Conservation (phyloP, 2,113 vertebrate species). For the Rhea americana region DNA sequence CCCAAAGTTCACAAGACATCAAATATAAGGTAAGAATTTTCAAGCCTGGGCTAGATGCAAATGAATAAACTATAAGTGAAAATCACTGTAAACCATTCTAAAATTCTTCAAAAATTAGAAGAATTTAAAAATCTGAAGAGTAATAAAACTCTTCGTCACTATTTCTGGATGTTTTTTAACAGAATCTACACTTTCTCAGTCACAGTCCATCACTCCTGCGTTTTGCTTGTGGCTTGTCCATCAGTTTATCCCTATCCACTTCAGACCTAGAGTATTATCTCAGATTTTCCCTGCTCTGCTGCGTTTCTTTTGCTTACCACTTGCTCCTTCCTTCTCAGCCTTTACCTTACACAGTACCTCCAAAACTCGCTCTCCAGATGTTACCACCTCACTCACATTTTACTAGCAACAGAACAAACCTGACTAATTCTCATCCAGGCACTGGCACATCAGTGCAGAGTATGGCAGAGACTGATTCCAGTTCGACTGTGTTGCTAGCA, state of each 20-base stretch:
- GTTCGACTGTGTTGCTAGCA: neutral
- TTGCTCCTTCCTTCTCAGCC: neutral
- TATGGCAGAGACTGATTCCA: neutral
- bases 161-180: neutral
- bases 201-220: accelerated
- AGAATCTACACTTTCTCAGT: neutral
- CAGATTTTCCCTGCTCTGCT: neutral
- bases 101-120: neutral
- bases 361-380: neutral
- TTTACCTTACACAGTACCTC: neutral
- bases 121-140: neutral
- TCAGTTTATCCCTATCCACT: neutral
- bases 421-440: neutral
- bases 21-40: neutral
- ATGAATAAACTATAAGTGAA: neutral
- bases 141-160: neutral
- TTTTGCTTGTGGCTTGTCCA: neutral
- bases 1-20: neutral
- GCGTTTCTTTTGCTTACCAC: neutral
- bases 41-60: neutral
- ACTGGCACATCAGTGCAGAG: neutral
- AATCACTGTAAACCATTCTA: neutral
- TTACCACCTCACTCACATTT: accelerated
- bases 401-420: neutral
- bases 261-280: neutral